phyloP scores from a whole-genome alignment of 2,888 invertebrate genomes.

The Callyntrura sp. region DNA sequence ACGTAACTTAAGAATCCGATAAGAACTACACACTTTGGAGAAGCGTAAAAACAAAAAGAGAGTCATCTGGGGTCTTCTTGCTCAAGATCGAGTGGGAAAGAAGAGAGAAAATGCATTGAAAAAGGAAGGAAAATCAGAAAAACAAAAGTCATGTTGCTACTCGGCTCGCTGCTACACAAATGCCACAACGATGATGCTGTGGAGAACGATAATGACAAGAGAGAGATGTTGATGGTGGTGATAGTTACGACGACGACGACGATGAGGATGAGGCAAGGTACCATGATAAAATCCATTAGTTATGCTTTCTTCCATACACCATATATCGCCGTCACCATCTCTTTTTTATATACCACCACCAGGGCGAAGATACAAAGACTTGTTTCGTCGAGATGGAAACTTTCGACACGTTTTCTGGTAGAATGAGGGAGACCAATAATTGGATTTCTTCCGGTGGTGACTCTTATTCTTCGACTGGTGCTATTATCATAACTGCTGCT shows the following conservation, averaged over 20 bases:
- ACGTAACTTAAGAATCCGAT: neutral
- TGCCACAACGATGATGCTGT: neutral
- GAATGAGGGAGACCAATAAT: conserved; percentile 75
- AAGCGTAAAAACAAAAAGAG: neutral
- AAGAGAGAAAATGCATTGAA: conserved; percentile 34
- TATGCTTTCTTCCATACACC: conserved; percentile 35
- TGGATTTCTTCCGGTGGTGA: conserved; percentile 80
- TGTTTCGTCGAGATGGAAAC: conserved; percentile 31
- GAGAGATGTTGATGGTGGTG: conserved; percentile 62
- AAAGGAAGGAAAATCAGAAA: conserved; percentile 8
- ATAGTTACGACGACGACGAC: conserved; percentile 69
- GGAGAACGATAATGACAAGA: conserved; percentile 22
- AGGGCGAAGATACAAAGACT: neutral
- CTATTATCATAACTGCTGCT: no score
- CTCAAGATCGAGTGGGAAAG: neutral
- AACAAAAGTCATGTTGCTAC: conserved; percentile 40
- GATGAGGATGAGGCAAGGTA: conserved; percentile 67
- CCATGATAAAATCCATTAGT: conserved; percentile 74
- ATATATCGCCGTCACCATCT: neutral
- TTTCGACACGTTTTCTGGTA: conserved; percentile 65
- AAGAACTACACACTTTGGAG: neutral
- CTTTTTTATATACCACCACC: neutral
- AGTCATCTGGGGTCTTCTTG: conserved; percentile 22
- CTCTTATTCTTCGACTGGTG: conserved; percentile 47
- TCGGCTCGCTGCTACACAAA: neutral